phyloP scores from a whole-genome alignment of 92 coral and sea anemone genomes.

The Anthopleura xanthogrammica region DNA sequence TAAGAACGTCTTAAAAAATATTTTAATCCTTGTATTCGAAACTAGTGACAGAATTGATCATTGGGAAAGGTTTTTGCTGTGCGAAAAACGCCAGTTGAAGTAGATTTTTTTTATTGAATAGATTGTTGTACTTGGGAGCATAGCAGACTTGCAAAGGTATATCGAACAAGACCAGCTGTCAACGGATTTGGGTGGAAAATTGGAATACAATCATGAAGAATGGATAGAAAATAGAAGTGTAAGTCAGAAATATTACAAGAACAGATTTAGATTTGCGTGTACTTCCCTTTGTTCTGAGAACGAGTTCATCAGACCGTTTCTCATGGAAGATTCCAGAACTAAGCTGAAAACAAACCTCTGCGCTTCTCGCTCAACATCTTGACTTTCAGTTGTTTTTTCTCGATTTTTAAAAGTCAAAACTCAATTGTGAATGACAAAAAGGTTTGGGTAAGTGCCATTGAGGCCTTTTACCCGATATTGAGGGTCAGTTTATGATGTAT shows the following conservation, averaged over 20 bases:
- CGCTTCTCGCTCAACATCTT: background rate
- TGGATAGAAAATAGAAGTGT: conserved; percentile 98
- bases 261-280: background rate
- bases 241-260: conserved; percentile 24
- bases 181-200: conserved; percentile 78
- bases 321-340: background rate
- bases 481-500: background rate
- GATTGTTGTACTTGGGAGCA: conserved; percentile 72
- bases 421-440: background rate
- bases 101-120: conserved; percentile 21
- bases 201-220: conserved; percentile 73
- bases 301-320: background rate
- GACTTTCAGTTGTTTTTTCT: background rate
- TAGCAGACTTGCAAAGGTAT: conserved; percentile 62
- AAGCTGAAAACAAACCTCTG: background rate
- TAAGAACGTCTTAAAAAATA: background rate
- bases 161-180: conserved; percentile 74
- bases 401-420: background rate
- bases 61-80: background rate
- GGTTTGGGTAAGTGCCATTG: background rate
- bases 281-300: background rate
- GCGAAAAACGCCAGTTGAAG: background rate
- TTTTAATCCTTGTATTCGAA: background rate
- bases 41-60: background rate
- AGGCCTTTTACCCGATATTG: background rate